phyloP scores from a whole-genome alignment of 2,888 invertebrate genomes.

The Temnothorax ravouxi region DNA sequence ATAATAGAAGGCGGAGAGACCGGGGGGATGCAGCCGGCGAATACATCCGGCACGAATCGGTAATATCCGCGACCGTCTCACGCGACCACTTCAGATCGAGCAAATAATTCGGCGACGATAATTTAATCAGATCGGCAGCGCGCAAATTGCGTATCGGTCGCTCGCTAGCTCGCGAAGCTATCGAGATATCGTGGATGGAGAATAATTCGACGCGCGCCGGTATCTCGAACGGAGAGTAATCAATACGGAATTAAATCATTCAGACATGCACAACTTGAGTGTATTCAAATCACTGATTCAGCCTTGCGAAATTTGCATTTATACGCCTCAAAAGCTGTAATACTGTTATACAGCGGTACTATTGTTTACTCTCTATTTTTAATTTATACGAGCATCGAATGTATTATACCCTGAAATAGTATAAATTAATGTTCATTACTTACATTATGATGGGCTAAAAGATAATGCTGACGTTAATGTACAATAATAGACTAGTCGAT shows the following conservation, averaged over 20 bases:
- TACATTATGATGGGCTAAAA: slow-evolving; percentile 5
- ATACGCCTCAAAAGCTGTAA: not conserved
- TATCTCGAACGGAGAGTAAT: slow-evolving; percentile 7
- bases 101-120: slow-evolving; percentile 79
- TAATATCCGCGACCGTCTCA: slow-evolving; percentile 72
- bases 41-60: slow-evolving; percentile 71
- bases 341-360: not conserved
- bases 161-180: slow-evolving; percentile 39
- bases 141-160: slow-evolving; percentile 25
- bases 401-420: not conserved
- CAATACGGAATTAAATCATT: slow-evolving; percentile 9
- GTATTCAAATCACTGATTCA: slow-evolving; percentile 1
- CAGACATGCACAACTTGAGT: slow-evolving; percentile 17
- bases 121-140: slow-evolving; percentile 68
- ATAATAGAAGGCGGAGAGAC: slow-evolving; percentile 66
- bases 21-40: slow-evolving; percentile 32
- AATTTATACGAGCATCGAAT: slow-evolving; percentile 2
- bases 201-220: slow-evolving; percentile 46
- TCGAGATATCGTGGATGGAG: slow-evolving; percentile 30
- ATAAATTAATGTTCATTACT: slow-evolving; percentile 8
- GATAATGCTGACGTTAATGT: slow-evolving; percentile 40
- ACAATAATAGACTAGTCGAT: slow-evolving; percentile 2
- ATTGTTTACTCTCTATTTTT: not conserved
- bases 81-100: slow-evolving; percentile 59
- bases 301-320: slow-evolving; percentile 25